Evolutionary conservation across 2,797 vertebrate species (phyloP), one percentile per base, ranked within the genome.

Genomic region (Taenioides sp.): DNA sequence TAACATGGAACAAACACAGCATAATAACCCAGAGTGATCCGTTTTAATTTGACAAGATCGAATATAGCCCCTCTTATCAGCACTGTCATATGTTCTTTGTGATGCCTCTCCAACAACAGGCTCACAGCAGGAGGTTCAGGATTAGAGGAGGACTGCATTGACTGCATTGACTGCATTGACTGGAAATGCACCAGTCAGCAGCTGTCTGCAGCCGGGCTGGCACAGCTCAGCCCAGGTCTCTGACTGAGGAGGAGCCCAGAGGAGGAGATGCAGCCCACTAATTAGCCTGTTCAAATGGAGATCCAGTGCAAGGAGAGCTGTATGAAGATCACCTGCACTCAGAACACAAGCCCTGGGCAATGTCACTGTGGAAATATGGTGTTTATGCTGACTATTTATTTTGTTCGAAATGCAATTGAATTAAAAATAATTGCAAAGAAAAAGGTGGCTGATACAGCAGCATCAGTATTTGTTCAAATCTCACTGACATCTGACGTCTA

Each of bases 211-310:
- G 81, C 80, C 82, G 69, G 71, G 63, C 78, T 74, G 76, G 80
- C 69, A 71, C 63, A 72, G 67, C 82, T 86, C 89, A 87, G 75
- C 71, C 61, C 67, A 52, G 75, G 67, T 68, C 72, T 71, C 78
- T 79, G 78, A 86, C 78, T 66, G 70, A 81, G 81, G 68, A 80
- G 80, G 70, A 52, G 47, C 65, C 74, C 17, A 57, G 70, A 25
- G 3, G 31, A 61, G 5, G 72, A 72, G 66, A 78, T 77, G 73
- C 83, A 80, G 77, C 75, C 72, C 73, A 59, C 72, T 92, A 93
- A 94, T 93, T 88, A 92, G 83, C 79, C 81, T 79, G 89, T 93
- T 92, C 91, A 92, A 91, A 94, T 91, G 89, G 0, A 47, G 43
- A 93, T 93, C 89, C 88, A 91, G 87, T 86, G 84, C 64, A 84